Evolutionary conservation across 2,888 invertebrate genomes (phyloP).

Genomic region (Drosophila algonquin): DNA sequence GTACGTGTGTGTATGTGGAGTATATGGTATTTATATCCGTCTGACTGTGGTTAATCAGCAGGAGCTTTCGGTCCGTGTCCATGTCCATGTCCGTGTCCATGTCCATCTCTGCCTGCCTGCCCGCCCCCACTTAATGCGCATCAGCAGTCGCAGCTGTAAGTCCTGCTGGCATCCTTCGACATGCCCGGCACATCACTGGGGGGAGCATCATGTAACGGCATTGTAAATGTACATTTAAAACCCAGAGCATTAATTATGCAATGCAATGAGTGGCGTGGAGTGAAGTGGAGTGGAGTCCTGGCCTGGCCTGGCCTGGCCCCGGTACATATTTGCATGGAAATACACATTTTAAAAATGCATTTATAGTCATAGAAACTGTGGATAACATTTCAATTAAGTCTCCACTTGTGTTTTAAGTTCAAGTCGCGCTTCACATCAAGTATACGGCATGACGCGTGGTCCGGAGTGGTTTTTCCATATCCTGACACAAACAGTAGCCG

Average conservation of each 20-base stretch:
- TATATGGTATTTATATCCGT: conserved; percentile 21
- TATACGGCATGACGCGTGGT: conserved; percentile 34
- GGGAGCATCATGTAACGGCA: conserved; percentile 51
- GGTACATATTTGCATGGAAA: not conserved
- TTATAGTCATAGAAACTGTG: conserved; percentile 40
- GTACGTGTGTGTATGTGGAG: not conserved
- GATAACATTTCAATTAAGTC: conserved; percentile 66
- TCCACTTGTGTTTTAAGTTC: conserved; percentile 39
- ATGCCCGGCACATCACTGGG: conserved; percentile 21
- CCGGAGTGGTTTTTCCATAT: not conserved
- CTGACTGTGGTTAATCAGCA: conserved; percentile 36
- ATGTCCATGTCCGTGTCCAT: no score
- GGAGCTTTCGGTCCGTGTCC: conserved; percentile 11
- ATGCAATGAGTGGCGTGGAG: conserved; percentile 17
- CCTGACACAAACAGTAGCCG: not conserved
- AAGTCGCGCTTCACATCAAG: conserved; percentile 44
- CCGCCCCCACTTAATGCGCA: conserved; percentile 59
- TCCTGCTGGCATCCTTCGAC: not conserved
- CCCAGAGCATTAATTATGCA: conserved; percentile 73
- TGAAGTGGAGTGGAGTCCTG: conserved; percentile 16
- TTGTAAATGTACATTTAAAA: conserved; percentile 72
- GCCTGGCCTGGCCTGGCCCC: no score
- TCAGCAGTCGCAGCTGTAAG: conserved; percentile 18
- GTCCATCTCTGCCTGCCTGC: conserved; percentile 12
- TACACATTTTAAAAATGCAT: conserved; percentile 20